Evolutionary conservation across 2,888 invertebrate species (phyloP), one percentile per base, ranked within the genome.

Genomic region (Lissocephala sabroskyi): DNA sequence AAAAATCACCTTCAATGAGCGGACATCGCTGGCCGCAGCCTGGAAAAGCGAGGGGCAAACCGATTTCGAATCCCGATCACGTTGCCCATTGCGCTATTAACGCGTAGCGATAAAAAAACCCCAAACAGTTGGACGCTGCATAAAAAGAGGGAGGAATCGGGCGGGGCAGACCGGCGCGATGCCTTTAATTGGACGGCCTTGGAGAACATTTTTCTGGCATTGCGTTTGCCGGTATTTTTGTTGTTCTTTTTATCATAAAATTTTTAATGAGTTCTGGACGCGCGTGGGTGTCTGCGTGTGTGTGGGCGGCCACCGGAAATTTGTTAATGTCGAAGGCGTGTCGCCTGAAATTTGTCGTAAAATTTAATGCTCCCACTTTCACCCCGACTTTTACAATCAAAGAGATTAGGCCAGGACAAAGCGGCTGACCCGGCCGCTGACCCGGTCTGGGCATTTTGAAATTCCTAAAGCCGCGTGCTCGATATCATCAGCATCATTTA

Each of bases 61-160:
- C n/a, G n/a, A 52, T 49, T 56, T 37, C 11, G 47, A 56, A 76
- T 67, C 51, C 74, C 41, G 41, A 37, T 56, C 76, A 71, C 76
- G 74, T 76, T 33, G 23, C 23, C 23, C 7, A 23, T 23, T 23
- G 7, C 23, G 7, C 7, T 23, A 23, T 23, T 23, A 23, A 23
- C 23, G 7, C 23, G 7, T 5, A 23, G 3, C 3, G 4, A 23
- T 23, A 23, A 3, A 23, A 23, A 23, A 3, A 23, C 3, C 4
- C 23, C 23, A n/a, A n/a, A n/a, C n/a, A n/a, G n/a, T n/a, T 54
- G 65, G 57, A 53, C 62, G 62, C 58, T 67, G 56, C 65, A 56
- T 62, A 13, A 33, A n/a, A n/a, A n/a, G n/a, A n/a, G n/a, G n/a
- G n/a, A n/a, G n/a, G n/a, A n/a, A n/a, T n/a, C n/a, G n/a, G n/a